A percentile compares a stretch with the other conserved stretches of the same genome.
These are phyloP conservation scores for Amiota mariae DNA, from an alignment of 2,888 invertebrate genomes.

Conservation along the genomic window DNA sequence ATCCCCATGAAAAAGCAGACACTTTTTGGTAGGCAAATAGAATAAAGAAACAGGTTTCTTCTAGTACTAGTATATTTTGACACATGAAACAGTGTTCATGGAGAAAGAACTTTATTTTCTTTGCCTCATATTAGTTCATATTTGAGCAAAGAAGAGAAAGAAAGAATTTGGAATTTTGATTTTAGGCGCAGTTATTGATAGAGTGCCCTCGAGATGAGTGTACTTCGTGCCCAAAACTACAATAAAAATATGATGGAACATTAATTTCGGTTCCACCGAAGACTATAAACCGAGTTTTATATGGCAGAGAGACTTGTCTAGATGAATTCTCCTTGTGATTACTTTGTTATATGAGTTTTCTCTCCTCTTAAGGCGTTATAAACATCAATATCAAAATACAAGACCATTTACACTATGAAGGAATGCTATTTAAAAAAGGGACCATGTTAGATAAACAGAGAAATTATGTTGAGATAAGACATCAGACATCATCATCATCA, in stretches of 20 bases:
- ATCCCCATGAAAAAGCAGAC: too few species aligned
- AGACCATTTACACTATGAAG: not conserved
- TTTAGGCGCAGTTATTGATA: too few species aligned
- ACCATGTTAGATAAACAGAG: conserved; percentile 14
- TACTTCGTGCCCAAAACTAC: too few species aligned
- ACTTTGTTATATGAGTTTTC: not conserved
- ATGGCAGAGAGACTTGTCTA: too few species aligned
- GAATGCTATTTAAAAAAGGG: not conserved
- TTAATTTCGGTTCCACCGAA: not conserved
- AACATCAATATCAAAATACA: not conserved
- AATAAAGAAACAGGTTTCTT: conserved; percentile 26
- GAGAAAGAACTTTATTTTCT: too few species aligned
- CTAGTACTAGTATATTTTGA: conserved; percentile 11
- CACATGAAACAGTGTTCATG: conserved; percentile 4
- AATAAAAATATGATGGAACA: not conserved
- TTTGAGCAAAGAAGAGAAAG: too few species aligned
- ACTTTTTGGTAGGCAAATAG: not conserved
- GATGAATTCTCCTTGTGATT: too few species aligned
- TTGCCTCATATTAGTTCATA: too few species aligned
- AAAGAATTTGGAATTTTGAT: too few species aligned
- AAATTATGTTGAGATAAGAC: conserved; percentile 10
- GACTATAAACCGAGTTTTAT: not conserved
- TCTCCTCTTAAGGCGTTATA: not conserved
- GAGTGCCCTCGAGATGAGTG: too few species aligned
- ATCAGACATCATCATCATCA: not conserved